Percentiles rank a stretch among this genome's conserved stretches.
Evolutionary conservation across 1,140 invertebrate genomes (phyloP).

Genomic region (Leptonema lineaticorne): DNA sequence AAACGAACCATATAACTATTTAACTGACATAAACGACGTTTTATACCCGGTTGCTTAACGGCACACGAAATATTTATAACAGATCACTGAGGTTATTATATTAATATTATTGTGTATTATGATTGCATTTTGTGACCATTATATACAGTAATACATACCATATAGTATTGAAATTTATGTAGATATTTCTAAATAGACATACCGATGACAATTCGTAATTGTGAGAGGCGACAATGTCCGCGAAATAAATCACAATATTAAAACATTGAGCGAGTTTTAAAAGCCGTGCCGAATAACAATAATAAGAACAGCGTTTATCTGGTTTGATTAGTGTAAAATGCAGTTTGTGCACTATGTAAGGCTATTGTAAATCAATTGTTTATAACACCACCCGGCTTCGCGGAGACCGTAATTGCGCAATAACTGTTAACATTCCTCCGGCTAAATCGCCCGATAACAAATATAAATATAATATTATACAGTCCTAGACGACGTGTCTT

Average conservation of each 20-base stretch:
- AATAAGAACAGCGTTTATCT: neutral
- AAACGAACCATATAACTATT: too few species aligned
- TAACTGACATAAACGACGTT: too few species aligned
- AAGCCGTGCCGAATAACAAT: neutral
- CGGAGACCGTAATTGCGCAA: neutral
- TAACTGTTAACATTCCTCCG: constrained; percentile 1
- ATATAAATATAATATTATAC: too few species aligned
- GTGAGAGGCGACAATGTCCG: neutral
- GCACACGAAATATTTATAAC: too few species aligned
- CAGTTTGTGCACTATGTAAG: neutral
- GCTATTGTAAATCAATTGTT: constrained; percentile 13
- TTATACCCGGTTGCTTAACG: too few species aligned
- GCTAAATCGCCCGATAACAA: too few species aligned
- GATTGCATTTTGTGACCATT: too few species aligned
- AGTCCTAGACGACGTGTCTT: too few species aligned
- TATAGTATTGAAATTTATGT: neutral
- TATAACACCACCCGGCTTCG: neutral
- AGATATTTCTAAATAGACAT: neutral
- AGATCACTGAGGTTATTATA: too few species aligned
- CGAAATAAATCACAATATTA: neutral
- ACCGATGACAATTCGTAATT: neutral
- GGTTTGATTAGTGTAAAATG: constrained; percentile 7
- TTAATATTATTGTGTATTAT: too few species aligned
- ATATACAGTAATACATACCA: neutral
- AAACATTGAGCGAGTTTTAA: too few species aligned